A percentile compares a stretch with the other conserved stretches of the same genome.
These are phyloP conservation scores for Pygmarrhopalites habei DNA, from an alignment of 1,140 invertebrate genomes.

Conservation along the genomic window DNA sequence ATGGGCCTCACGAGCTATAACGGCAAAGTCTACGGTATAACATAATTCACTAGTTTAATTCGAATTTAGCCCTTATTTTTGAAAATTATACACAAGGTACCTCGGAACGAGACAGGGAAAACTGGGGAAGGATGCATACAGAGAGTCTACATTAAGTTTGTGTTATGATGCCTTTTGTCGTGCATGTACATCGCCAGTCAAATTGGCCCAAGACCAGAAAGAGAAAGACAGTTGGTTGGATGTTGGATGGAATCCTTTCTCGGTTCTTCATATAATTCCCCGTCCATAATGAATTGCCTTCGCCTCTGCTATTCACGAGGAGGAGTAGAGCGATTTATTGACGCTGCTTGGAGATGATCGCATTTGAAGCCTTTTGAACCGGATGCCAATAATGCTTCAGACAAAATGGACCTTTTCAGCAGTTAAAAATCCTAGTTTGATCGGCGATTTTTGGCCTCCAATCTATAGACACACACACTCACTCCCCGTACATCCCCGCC, in stretches of 20 bases:
- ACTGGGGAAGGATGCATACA: slow-evolving; percentile 2
- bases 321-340: slow-evolving; percentile 10
- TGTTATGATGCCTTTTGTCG: neutral
- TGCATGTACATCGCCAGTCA: neutral
- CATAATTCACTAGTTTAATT: slow-evolving; percentile 18
- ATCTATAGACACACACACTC: too few relatives aligned
- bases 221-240: slow-evolving; percentile 6
- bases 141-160: neutral
- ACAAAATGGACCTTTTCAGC: slow-evolving; percentile 8
- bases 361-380: slow-evolving; percentile 10
- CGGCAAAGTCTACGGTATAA: slow-evolving; percentile 11
- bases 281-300: slow-evolving; percentile 7
- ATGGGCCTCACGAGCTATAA: slow-evolving; percentile 17
- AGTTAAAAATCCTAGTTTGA: too few relatives aligned
- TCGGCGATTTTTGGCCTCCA: too few relatives aligned
- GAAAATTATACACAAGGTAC: slow-evolving; percentile 13
- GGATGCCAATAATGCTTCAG: slow-evolving; percentile 3
- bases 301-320: slow-evolving; percentile 1
- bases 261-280: slow-evolving; percentile 3
- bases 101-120: neutral
- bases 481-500: too few relatives aligned
- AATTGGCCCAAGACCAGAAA: slow-evolving; percentile 9
- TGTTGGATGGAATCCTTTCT: slow-evolving; percentile 10
- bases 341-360: slow-evolving; percentile 4
- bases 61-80: slow-evolving; percentile 16